Evolutionary conservation across 2,113 vertebrate genomes (phyloP).

Genomic region (Siniperca chuatsi): DNA sequence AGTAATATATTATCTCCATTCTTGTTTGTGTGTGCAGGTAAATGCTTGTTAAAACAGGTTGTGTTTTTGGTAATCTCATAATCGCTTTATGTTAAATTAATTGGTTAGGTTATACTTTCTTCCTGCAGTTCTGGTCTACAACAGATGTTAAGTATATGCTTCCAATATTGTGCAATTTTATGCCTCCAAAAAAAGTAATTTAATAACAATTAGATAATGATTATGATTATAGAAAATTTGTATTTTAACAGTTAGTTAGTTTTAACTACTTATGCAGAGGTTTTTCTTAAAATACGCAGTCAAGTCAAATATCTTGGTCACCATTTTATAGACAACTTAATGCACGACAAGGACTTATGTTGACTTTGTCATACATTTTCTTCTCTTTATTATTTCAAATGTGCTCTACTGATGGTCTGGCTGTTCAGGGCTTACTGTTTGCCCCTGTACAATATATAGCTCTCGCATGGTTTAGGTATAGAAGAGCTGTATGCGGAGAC

Average conservation of each 20-base stretch:
- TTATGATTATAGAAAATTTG: neutral
- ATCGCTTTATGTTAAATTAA: neutral
- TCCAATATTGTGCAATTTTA: conserved; percentile 15
- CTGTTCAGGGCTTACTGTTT: neutral
- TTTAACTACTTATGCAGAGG: neutral
- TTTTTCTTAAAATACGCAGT: conserved; percentile 12
- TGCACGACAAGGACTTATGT: neutral
- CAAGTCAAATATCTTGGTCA: neutral
- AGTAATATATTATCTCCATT: neutral
- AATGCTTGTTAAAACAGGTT: neutral
- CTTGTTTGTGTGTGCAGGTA: neutral
- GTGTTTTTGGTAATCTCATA: conserved; percentile 18
- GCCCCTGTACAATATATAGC: neutral
- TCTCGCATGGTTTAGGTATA: neutral
- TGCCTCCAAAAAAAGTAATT: conserved; percentile 9
- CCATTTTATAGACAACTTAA: conserved; percentile 7
- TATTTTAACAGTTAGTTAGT: neutral
- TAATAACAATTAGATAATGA: neutral
- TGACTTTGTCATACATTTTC: conserved; percentile 14
- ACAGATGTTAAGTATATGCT: conserved; percentile 26
- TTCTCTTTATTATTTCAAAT: conserved; percentile 2
- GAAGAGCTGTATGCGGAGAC: neutral
- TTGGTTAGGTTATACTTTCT: conserved; percentile 2
- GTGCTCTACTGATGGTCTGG: neutral
- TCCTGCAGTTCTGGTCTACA: conserved; percentile 1